A percentile compares a stretch with the other conserved stretches of the same genome.
phyloP scores from a whole-genome alignment of 2,113 vertebrate genomes.

The Plestiodon gilberti region DNA sequence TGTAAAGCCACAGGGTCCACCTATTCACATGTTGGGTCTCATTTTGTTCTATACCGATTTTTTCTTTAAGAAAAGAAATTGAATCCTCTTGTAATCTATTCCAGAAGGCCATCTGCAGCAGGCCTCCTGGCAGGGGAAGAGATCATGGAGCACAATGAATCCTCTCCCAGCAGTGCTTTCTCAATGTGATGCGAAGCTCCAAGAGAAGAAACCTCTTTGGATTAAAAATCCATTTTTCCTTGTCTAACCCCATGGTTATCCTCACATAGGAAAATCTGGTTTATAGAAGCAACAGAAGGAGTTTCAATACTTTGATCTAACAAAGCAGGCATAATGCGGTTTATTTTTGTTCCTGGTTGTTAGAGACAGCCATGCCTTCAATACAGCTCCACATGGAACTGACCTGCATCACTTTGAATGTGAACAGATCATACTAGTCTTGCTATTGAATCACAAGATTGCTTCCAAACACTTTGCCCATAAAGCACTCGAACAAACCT shows the following conservation, averaged over 20 bases:
- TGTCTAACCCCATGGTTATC: not conserved
- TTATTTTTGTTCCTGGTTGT: not conserved
- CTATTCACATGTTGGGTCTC: not conserved
- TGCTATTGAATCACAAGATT: not conserved
- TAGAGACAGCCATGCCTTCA: not conserved
- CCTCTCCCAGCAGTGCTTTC: not conserved
- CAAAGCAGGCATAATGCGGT: accelerated
- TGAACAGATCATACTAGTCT: not conserved
- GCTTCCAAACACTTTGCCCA: not conserved
- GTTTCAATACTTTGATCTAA: not conserved
- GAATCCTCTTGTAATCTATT: conserved; percentile 50
- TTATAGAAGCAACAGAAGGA: not conserved
- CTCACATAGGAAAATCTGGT: not conserved
- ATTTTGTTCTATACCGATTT: conserved; percentile 23
- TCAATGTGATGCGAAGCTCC: not conserved
- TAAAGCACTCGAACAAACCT: not conserved
- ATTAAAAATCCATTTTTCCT: conserved; percentile 31
- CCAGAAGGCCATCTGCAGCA: conserved; percentile 43
- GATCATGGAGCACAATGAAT: conserved; percentile 19
- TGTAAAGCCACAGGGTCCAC: conserved; percentile 28
- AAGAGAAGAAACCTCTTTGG: conserved; percentile 10
- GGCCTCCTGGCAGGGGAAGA: not conserved
- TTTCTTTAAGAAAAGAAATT: conserved; percentile 27
- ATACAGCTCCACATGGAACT: not conserved
- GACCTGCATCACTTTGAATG: not conserved